Evolutionary conservation across 2,797 vertebrate species (phyloP), one percentile per base, ranked within the genome.

Genomic region (Poeciliopsis paucimaculata): DNA sequence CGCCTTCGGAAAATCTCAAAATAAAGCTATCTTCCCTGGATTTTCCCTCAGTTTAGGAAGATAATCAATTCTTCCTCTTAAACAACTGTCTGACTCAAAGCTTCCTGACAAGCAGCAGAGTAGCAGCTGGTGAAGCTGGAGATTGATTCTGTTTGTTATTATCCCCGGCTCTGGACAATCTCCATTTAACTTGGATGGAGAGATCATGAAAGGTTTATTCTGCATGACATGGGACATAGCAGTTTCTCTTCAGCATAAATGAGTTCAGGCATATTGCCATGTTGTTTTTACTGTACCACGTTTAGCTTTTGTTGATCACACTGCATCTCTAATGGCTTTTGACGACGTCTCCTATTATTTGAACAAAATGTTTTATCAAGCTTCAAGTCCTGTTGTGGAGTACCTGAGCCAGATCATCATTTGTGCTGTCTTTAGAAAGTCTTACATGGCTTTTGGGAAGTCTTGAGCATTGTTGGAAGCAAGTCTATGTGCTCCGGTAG

Each of bases 401-500:
- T 91, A 91, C 92, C 93, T 94, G 92, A 93, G 92, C 89, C 88
- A 78, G 90, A 91, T 47, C 83, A 75, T 80, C 53, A 80, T 49
- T 85, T 90, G 76, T 84, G 77, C 80, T 78, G 72, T 86, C 77
- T 85, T 86, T 60, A 77, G 57, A 77, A 88, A 84, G 80, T 87
- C 78, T 89, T 39, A 73, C 49, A 91, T 89, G 91, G 90, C 91
- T 93, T 90, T 84, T 66, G 85, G 5, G 73, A 82, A 26, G 74
- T 79, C 73, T 81, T 34, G 77, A 81, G 80, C 46, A 26, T 93
- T 78, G 91, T 95, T 64, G 8, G 86, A 51, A 26, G 26, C 18
- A 13, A 36, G 75, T 43, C 68, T 99, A 99, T 90, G 97, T 97
- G 94, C 97, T 99, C 77, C 97, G 96, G 89, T 99, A 99, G 46